Conservation (phyloP, 2,888 invertebrate genomes). For the Tinea pellionella region DNA sequence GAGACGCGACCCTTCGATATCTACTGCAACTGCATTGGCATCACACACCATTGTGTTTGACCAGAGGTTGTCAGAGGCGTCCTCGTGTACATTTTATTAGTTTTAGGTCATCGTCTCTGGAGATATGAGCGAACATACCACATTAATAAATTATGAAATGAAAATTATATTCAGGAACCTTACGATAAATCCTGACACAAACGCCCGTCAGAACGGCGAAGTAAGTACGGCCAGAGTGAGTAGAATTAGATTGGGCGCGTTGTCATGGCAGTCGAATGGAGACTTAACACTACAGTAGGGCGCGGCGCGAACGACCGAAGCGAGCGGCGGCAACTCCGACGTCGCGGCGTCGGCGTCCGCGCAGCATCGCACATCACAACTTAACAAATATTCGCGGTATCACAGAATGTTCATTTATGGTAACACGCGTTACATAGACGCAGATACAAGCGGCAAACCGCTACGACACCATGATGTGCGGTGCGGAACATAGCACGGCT, state of each 20-base stretch:
- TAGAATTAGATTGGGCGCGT: slow-evolving; percentile 40
- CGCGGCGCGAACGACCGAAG: slow-evolving; percentile 49
- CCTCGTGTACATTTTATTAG: not conserved
- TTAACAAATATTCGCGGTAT: slow-evolving; percentile 77
- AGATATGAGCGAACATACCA: not conserved
- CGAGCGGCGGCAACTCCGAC: slow-evolving; percentile 53
- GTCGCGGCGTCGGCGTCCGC: slow-evolving; percentile 56
- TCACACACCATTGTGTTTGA: not conserved
- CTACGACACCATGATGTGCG: slow-evolving; percentile 94
- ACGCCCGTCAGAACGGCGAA: slow-evolving; percentile 2
- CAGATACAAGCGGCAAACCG: slow-evolving; percentile 61
- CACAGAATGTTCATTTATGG: slow-evolving; percentile 68
- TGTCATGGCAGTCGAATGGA: not conserved
- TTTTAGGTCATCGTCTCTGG: not conserved
- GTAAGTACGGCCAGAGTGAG: slow-evolving; percentile 21
- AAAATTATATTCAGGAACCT: not conserved
- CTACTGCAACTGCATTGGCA: not conserved
- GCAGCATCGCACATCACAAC: slow-evolving; percentile 70
- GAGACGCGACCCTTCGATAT: slow-evolving; percentile 15
- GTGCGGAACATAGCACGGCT: slow-evolving; percentile 96
- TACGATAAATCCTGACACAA: not conserved
- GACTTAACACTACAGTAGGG: slow-evolving; percentile 34
- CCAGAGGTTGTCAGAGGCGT: not conserved
- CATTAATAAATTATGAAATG: not conserved
- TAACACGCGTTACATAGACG: slow-evolving; percentile 36